Evolutionary conservation across 2,113 vertebrate species (phyloP).

Genomic region (Pithys albifrons): DNA sequence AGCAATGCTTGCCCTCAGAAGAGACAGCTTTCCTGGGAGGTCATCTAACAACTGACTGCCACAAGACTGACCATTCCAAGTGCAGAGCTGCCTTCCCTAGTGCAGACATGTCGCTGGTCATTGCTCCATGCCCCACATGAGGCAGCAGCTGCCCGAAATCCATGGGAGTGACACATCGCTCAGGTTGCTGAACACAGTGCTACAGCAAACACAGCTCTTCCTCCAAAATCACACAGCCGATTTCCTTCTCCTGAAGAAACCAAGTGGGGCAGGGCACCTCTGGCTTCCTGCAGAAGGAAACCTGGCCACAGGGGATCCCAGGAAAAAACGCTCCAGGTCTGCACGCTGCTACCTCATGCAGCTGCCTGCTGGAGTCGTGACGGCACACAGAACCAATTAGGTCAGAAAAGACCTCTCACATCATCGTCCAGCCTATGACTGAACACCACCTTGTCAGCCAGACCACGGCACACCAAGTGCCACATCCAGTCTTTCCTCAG

Average conservation of each 20-base stretch:
- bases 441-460: fast-evolving
- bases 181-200: fast-evolving
- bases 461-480: fast-evolving
- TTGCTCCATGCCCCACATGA: fast-evolving
- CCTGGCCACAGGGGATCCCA: background rate
- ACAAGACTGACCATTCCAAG: background rate
- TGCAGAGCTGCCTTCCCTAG: fast-evolving
- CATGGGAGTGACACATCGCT: fast-evolving
- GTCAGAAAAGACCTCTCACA: background rate
- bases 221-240: fast-evolving
- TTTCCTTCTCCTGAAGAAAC: background rate
- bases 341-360: fast-evolving
- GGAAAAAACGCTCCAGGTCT: background rate
- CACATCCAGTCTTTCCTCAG: background rate
- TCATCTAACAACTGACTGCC: background rate
- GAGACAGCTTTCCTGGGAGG: background rate
- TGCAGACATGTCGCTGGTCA: fast-evolving
- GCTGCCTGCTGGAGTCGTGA: background rate
- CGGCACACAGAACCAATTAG: fast-evolving
- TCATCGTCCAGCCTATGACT: fast-evolving
- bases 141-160: background rate
- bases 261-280: fast-evolving
- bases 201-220: fast-evolving
- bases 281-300: background rate
- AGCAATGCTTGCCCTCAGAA: background rate